Evolutionary conservation across 2,888 invertebrate genomes (phyloP).

Genomic region (Sphecodes monilicornis): DNA sequence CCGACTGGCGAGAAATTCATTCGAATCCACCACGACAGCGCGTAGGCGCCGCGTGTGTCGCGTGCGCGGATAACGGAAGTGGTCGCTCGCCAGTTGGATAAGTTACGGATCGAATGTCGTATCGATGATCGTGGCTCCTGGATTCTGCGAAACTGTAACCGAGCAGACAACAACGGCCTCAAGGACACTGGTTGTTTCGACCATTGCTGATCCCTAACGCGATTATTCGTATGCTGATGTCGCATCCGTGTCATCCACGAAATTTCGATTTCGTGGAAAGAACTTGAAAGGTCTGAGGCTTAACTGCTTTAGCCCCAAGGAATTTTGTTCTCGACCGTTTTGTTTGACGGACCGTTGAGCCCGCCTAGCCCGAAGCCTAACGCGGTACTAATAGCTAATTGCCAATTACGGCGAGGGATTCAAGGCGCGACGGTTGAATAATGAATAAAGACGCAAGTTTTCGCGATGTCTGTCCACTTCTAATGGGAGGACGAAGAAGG

Average conservation of each 20-base stretch:
- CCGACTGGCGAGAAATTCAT: not conserved
- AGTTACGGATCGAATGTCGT: constrained; percentile 64
- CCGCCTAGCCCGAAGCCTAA: not conserved
- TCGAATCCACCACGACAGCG: constrained; percentile 21
- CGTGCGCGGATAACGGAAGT: constrained; percentile 74
- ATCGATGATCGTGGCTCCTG: constrained; percentile 30
- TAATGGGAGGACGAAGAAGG: not conserved
- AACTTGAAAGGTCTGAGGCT: not conserved
- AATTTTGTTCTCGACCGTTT: not conserved
- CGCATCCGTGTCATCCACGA: not conserved
- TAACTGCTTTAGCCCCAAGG: not conserved
- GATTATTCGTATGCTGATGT: not conserved
- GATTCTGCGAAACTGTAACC: constrained; percentile 24
- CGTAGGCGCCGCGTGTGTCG: constrained; percentile 61
- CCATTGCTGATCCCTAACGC: not conserved
- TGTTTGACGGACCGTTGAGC: not conserved
- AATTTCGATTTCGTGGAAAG: not conserved
- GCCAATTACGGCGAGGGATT: constrained; percentile 1
- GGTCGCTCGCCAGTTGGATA: constrained; percentile 69
- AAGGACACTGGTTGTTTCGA: constrained; percentile 11
- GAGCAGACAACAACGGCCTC: not conserved
- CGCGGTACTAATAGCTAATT: constrained; percentile 7
- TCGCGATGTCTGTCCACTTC: constrained; percentile 24
- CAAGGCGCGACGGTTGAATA: constrained; percentile 11
- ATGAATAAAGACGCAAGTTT: constrained; percentile 11